These are phyloP conservation scores for Trematocara caparti DNA, from an alignment of 2,797 vertebrate species.

Conservation along the genomic window DNA sequence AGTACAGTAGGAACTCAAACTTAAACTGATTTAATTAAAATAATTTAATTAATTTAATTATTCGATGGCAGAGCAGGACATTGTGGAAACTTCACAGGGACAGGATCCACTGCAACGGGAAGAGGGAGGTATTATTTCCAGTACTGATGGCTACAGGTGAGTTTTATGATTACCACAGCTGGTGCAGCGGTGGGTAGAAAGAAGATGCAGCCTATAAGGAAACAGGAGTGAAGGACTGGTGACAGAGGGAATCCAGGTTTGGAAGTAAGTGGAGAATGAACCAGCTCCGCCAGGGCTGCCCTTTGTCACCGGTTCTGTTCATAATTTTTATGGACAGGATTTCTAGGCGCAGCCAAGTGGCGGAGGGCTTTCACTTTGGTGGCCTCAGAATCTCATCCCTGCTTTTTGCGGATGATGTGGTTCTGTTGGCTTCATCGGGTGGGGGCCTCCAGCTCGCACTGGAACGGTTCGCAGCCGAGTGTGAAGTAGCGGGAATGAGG, in stretches of 20 bases:
- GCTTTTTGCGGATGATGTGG: too few relatives aligned
- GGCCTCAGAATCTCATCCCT: too few relatives aligned
- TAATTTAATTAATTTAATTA: background rate
- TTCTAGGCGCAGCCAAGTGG: too few relatives aligned
- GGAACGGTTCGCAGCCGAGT: too few relatives aligned
- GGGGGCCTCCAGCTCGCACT: too few relatives aligned
- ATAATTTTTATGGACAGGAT: too few relatives aligned
- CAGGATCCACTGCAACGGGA: background rate
- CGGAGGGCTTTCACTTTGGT: too few relatives aligned
- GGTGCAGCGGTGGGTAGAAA: background rate
- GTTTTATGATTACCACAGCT: background rate
- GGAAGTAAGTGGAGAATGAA: background rate
- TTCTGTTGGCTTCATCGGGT: too few relatives aligned
- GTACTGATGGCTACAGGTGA: background rate
- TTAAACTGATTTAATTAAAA: background rate
- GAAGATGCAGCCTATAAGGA: background rate
- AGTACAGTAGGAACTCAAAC: background rate
- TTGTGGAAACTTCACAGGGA: background rate
- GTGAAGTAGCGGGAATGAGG: too few relatives aligned
- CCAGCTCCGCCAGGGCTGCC: too few relatives aligned
- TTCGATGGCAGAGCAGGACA: rapidly evolving
- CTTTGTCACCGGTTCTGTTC: too few relatives aligned
- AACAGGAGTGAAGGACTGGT: background rate
- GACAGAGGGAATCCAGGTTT: background rate
- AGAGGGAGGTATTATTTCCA: background rate